Base-by-base conservation (phyloP, 2,888 invertebrate species). In the Abrostola triplasia region DNA sequence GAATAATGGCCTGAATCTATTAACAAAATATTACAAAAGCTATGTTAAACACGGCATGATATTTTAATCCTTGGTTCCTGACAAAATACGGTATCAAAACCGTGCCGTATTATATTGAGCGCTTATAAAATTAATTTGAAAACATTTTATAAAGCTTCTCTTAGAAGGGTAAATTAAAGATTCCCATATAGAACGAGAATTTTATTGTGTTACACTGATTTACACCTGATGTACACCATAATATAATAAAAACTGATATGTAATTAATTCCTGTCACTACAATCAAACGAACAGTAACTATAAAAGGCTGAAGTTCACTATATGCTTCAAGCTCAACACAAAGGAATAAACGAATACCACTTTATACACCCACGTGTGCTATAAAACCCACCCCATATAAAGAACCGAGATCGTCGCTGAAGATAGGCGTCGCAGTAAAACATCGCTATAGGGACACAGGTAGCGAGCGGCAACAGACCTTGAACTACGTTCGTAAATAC, bases 401-500 rank as follows among this genome's bases (percentile, higher is more conserved):
- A 24, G 24, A 59, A 9, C 35, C 40, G 42, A 13, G 50, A 24
- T 52, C 13, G 24, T 12, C 12, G 54, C 11, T 35, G 8, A 8
- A 42, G 64, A 72, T 52, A 62, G 24, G 47, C 12, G 48, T 24
- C 38, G 53, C 57, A 8, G 36, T 57, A 63, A 59, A 67, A 41
- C 41, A 42, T n/a, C 37, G 36, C 24, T 24, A 13, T 44, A 44
- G 44, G 13, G 7, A 24, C 44, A 8, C 24, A 47, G 44, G 44
- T 11, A 35, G 35, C 37, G n/a, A 50, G 50, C 57, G 68, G 42
- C 41, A 7, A 36, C 11, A 13, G 60, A 51, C 81, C 73, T 76
- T 80, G 74, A 76, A 77, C 63, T 51, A 37, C 6, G 37, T 42
- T 65, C 66, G 59, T 68, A 76, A 79, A 76, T 60, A 64, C 40